Conservation (phyloP, 1,140 invertebrate species). For the Halyomorpha halys region DNA sequence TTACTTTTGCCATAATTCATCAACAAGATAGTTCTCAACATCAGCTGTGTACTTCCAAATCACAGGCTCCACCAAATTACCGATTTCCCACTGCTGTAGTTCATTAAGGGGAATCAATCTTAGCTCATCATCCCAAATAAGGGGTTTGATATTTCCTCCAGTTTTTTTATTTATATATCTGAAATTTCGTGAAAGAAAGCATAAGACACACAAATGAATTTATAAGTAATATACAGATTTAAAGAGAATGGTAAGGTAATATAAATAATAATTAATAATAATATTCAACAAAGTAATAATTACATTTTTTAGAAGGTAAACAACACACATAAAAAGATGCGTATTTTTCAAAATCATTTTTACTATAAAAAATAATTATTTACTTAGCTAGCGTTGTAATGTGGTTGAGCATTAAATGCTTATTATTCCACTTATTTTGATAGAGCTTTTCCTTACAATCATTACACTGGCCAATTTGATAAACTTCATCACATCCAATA, state of each 20-base stretch:
- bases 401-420: constrained; percentile 21
- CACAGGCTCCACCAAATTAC: constrained; percentile 44
- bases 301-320: background rate
- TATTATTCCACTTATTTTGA: constrained; percentile 31
- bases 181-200: background rate
- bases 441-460: constrained; percentile 37
- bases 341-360: background rate
- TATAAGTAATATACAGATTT: background rate
- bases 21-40: constrained; percentile 18
- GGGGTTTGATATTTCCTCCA: constrained; percentile 31
- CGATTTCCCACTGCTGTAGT: constrained; percentile 40
- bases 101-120: constrained; percentile 37
- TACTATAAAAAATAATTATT: background rate
- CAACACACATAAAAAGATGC: background rate
- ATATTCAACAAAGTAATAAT: background rate
- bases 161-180: constrained; percentile 31
- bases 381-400: constrained; percentile 19
- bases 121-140: constrained; percentile 61
- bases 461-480: constrained; percentile 39
- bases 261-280: background rate
- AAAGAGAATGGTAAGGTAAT: background rate
- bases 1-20: constrained; percentile 22
- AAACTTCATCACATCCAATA: constrained; percentile 38
- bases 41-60: constrained; percentile 36
- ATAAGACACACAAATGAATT: background rate